Conservation (phyloP, 1,140 invertebrate species). For the Drosophila obscura region DNA sequence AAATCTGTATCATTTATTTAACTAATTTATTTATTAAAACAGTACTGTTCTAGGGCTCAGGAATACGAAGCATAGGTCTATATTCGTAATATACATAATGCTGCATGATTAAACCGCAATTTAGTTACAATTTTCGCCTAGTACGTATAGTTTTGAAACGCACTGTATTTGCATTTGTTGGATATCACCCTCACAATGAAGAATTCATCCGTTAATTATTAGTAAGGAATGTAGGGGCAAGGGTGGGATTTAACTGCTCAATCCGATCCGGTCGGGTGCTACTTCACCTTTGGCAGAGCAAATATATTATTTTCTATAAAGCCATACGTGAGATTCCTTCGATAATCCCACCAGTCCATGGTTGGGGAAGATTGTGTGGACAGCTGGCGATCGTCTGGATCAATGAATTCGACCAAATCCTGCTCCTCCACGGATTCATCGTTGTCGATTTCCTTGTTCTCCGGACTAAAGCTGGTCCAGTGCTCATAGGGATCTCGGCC, state of each 20-base stretch:
- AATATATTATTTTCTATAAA: conserved; percentile 74
- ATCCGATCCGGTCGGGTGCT: neutral
- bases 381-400: conserved; percentile 37
- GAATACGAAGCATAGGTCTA: too few relatives aligned
- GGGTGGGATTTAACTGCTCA: conserved; percentile 22
- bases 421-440: conserved; percentile 72
- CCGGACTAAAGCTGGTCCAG: conserved; percentile 76
- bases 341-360: conserved; percentile 65
- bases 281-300: conserved; percentile 58
- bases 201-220: conserved; percentile 12
- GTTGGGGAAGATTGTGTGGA: conserved; percentile 8
- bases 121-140: too few relatives aligned
- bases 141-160: neutral
- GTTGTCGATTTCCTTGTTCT: conserved; percentile 43
- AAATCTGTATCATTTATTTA: too few relatives aligned
- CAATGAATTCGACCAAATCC: conserved; percentile 36
- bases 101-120: too few relatives aligned
- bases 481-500: conserved; percentile 61
- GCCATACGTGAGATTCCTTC: conserved; percentile 71
- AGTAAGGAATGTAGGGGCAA: conserved; percentile 48
- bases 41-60: too few relatives aligned
- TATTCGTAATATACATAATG: too few relatives aligned
- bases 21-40: too few relatives aligned
- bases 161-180: neutral
- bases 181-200: conserved; percentile 4